phyloP scores from a whole-genome alignment of 2,113 vertebrate species.

The Arothron firmamentum region DNA sequence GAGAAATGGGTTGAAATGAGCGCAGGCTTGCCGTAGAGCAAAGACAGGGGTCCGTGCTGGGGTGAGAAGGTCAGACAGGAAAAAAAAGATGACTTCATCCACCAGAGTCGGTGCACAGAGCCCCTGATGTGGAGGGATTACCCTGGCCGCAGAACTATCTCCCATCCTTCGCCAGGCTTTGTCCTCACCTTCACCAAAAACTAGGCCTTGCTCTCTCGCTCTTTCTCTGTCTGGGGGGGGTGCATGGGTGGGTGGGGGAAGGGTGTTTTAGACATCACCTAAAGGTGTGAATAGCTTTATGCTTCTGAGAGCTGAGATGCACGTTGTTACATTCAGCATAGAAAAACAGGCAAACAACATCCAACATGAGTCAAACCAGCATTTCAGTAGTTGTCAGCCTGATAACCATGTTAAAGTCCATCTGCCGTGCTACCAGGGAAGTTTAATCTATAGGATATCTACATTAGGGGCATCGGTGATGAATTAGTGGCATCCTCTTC shows the following conservation, averaged over 20 bases:
- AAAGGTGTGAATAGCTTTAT: conserved; percentile 62
- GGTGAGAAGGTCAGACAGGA: not conserved
- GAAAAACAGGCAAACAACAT: not conserved
- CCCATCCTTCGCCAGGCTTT: no score
- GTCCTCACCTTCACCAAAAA: no score
- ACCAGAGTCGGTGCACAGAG: conserved; percentile 12
- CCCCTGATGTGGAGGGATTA: conserved; percentile 18
- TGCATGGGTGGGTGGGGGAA: no score
- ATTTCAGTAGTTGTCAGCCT: conserved; percentile 20
- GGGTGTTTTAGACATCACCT: not conserved
- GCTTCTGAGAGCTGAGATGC: conserved; percentile 55
- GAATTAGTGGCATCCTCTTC: not conserved
- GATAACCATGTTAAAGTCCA: conserved; percentile 14
- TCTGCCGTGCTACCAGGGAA: conserved; percentile 19
- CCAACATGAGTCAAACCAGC: conserved; percentile 29
- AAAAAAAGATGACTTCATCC: conserved; percentile 5
- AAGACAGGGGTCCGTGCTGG: conserved; percentile 5
- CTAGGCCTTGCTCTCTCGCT: no score
- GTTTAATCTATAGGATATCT: not conserved
- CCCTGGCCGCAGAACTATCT: conserved; percentile 7
- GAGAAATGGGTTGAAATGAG: conserved; percentile 18
- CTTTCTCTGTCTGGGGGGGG: no score
- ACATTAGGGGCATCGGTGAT: no score
- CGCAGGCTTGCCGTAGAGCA: conserved; percentile 18
- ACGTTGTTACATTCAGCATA: not conserved